Evolutionary conservation across 2,113 vertebrate genomes (phyloP).

Genomic region (Hemibagrus wyckioides): DNA sequence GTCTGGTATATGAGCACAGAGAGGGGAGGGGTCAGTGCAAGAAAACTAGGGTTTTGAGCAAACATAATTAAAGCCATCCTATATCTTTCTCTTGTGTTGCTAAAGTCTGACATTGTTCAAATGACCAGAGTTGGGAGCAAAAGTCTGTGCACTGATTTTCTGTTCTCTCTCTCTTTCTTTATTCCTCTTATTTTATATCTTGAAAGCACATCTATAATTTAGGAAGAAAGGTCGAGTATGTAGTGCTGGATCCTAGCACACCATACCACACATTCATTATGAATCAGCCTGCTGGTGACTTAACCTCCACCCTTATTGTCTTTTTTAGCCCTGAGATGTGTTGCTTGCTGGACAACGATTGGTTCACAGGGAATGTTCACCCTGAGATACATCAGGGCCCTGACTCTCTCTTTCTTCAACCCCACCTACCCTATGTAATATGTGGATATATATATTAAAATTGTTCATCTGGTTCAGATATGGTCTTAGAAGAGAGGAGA

Average conservation of each 20-base stretch:
- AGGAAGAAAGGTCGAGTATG: constrained; percentile 56
- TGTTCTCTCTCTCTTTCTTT: constrained; percentile 28
- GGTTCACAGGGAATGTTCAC: constrained; percentile 17
- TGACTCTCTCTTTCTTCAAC: neutral
- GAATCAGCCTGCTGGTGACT: constrained; percentile 51
- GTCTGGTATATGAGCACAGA: neutral
- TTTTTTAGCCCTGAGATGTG: constrained; percentile 31
- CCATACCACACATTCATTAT: constrained; percentile 51
- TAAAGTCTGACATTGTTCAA: neutral
- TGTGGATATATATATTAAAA: constrained; percentile 27
- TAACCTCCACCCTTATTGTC: constrained; percentile 48
- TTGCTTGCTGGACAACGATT: constrained; percentile 44
- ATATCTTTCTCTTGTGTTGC: neutral
- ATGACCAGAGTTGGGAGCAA: constrained; percentile 16
- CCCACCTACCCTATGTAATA: neutral
- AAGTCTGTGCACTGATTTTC: constrained; percentile 41
- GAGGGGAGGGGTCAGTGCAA: neutral
- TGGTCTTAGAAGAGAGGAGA: neutral
- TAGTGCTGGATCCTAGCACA: constrained; percentile 50
- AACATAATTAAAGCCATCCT: constrained; percentile 12
- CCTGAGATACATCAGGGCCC: neutral
- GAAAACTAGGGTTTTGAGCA: neutral
- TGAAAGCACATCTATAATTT: constrained; percentile 63
- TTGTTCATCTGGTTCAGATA: neutral
- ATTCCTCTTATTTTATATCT: constrained; percentile 46